Percentiles rank a stretch among this genome's conserved stretches.
These are phyloP conservation scores for Ichneumoninae sp. DNA, from an alignment of 2,888 invertebrate species.

Conservation along the genomic window DNA sequence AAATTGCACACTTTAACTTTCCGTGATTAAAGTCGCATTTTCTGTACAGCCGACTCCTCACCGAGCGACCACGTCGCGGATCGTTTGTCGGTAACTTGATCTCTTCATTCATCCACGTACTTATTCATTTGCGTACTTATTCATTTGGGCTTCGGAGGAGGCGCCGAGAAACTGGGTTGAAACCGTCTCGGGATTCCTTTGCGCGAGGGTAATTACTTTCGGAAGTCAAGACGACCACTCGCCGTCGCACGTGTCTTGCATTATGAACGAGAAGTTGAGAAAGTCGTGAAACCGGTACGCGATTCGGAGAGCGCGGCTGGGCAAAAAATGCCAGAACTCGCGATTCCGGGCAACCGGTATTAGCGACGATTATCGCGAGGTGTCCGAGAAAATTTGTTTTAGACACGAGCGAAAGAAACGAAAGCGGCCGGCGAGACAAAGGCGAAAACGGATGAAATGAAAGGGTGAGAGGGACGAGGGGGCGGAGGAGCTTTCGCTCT, in stretches of 20 bases:
- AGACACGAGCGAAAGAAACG: not conserved
- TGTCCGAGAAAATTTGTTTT: not conserved
- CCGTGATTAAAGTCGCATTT: not conserved
- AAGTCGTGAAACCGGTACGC: too few relatives aligned
- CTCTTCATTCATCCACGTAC: not conserved
- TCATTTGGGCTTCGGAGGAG: too few relatives aligned
- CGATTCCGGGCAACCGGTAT: not conserved
- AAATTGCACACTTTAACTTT: not conserved
- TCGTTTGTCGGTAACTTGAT: conserved; percentile 10
- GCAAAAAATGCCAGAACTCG: not conserved
- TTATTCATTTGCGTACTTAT: not conserved
- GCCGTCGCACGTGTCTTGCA: too few relatives aligned
- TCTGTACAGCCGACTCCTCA: not conserved
- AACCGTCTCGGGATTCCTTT: not conserved
- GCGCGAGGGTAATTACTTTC: not conserved
- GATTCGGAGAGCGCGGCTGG: too few relatives aligned
- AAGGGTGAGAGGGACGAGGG: not conserved
- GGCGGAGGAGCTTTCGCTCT: conserved; percentile 6
- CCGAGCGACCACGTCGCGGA: not conserved
- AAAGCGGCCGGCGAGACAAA: not conserved
- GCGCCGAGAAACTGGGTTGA: not conserved
- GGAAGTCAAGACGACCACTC: not conserved
- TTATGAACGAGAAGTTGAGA: too few relatives aligned
- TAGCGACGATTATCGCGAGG: not conserved
- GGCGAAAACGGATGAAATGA: conserved; percentile 1